These are phyloP conservation scores for Hylaeus volcanicus DNA, from an alignment of 1,140 invertebrate species.

Conservation along the genomic window DNA sequence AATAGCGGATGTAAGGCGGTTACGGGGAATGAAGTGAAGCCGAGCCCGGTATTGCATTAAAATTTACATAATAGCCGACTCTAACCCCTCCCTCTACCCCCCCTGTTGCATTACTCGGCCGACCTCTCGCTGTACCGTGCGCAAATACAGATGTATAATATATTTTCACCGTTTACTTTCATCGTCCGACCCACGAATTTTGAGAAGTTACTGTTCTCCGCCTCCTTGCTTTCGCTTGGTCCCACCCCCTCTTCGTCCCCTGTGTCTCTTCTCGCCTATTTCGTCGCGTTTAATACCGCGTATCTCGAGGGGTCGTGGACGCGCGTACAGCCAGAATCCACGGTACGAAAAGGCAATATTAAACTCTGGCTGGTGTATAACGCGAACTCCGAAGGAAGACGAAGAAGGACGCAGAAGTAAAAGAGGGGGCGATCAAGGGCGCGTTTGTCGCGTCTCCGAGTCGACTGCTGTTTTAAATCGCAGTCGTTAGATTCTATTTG, in stretches of 20 bases:
- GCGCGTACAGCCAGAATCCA: background rate
- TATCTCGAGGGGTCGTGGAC: conserved; percentile 20
- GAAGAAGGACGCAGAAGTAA: no score
- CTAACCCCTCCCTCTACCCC: conserved; percentile 21
- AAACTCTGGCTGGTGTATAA: background rate
- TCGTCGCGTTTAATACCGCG: conserved; percentile 30
- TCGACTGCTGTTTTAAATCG: conserved; percentile 14
- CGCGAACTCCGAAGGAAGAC: background rate
- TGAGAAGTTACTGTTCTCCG: background rate
- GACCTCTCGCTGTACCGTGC: conserved; percentile 16
- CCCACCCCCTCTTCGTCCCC: background rate
- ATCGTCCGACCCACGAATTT: conserved; percentile 33
- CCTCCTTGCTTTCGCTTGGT: background rate
- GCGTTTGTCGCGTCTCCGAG: background rate
- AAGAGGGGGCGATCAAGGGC: background rate
- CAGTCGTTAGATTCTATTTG: conserved; percentile 36
- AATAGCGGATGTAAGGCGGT: conserved; percentile 69
- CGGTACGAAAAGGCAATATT: conserved; percentile 14
- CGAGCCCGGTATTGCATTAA: conserved; percentile 70
- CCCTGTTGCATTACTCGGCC: conserved; percentile 47
- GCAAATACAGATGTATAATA: conserved; percentile 43
- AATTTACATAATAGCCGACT: conserved; percentile 73
- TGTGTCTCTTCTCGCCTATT: conserved; percentile 18
- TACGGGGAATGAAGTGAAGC: conserved; percentile 64
- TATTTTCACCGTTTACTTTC: conserved; percentile 40